Percentiles rank a stretch among this genome's conserved stretches.
Conservation (phyloP, 1,140 invertebrate genomes). For the Goniozus legneri region DNA sequence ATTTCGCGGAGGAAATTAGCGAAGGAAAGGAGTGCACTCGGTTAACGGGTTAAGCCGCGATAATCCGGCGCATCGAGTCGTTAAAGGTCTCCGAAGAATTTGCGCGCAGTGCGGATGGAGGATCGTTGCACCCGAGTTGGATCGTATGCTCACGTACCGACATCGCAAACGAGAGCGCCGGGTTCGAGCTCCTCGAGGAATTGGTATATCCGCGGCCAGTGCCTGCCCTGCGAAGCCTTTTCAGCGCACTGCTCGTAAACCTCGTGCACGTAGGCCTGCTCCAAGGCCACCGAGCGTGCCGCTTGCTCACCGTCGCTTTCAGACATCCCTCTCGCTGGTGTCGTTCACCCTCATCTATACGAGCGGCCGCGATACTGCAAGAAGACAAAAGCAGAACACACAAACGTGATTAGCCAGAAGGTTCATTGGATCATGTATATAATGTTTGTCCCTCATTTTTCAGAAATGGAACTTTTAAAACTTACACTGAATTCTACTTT, state of each 20-base stretch:
- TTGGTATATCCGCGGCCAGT: conserved; percentile 80
- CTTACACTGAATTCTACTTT: too few relatives aligned
- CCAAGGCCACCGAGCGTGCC: conserved; percentile 77
- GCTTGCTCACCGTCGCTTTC: conserved; percentile 60
- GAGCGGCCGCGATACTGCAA: conserved; percentile 39
- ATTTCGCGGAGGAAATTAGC: too few relatives aligned
- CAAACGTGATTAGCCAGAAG: too few relatives aligned
- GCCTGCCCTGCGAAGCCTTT: conserved; percentile 63
- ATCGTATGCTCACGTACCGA: conserved; percentile 83
- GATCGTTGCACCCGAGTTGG: neutral
- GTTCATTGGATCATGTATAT: too few relatives aligned
- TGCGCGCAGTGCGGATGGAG: neutral
- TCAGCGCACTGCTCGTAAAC: conserved; percentile 85
- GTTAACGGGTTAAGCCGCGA: too few relatives aligned
- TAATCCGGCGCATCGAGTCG: too few relatives aligned
- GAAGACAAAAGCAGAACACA: too few relatives aligned
- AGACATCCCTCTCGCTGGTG: conserved; percentile 47
- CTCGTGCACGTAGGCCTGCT: conserved; percentile 92
- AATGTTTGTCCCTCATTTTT: too few relatives aligned
- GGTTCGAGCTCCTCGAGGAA: conserved; percentile 86
- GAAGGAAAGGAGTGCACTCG: too few relatives aligned
- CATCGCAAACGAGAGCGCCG: conserved; percentile 87
- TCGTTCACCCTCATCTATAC: conserved; percentile 37
- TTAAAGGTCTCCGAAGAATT: too few relatives aligned
- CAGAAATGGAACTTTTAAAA: too few relatives aligned